Conservation (phyloP, 2,797 vertebrate species). For the Cacajao melanocephalus region DNA sequence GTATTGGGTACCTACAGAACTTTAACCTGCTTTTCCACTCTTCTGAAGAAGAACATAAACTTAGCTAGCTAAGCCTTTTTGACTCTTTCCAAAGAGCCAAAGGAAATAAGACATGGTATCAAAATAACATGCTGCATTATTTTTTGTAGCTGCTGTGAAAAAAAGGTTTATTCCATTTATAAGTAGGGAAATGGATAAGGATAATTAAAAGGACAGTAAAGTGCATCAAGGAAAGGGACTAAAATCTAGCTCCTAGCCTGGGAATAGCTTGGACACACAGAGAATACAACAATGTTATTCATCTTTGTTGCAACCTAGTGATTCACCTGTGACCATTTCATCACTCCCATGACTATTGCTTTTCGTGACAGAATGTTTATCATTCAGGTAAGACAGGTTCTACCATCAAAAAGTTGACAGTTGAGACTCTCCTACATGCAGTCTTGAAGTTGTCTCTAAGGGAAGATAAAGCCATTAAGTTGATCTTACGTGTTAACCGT, state of each 20-base stretch:
- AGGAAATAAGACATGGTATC: neutral
- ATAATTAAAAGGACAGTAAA: neutral
- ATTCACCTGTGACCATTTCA: neutral
- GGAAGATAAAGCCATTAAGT: neutral
- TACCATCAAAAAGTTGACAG: neutral
- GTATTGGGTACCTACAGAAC: neutral
- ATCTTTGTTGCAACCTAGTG: neutral
- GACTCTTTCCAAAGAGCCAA: neutral
- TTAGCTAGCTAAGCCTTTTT: neutral
- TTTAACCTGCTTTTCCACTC: neutral
- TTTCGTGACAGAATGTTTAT: neutral
- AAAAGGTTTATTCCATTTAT: neutral
- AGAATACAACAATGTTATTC: neutral
- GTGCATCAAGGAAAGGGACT: neutral
- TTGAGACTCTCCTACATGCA: neutral
- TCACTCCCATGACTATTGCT: neutral
- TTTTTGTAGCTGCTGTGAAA: neutral
- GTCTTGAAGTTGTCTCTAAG: neutral
- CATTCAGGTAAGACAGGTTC: conserved; percentile 45
- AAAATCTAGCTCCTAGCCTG: neutral
- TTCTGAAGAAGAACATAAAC: neutral
- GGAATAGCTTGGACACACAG: neutral
- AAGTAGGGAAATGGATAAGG: neutral
- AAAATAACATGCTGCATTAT: neutral
- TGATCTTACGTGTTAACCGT: neutral